Evolutionary conservation across 2,797 vertebrate species (phyloP), one percentile per base, ranked within the genome.

Genomic region (Etheostoma perlongum): DNA sequence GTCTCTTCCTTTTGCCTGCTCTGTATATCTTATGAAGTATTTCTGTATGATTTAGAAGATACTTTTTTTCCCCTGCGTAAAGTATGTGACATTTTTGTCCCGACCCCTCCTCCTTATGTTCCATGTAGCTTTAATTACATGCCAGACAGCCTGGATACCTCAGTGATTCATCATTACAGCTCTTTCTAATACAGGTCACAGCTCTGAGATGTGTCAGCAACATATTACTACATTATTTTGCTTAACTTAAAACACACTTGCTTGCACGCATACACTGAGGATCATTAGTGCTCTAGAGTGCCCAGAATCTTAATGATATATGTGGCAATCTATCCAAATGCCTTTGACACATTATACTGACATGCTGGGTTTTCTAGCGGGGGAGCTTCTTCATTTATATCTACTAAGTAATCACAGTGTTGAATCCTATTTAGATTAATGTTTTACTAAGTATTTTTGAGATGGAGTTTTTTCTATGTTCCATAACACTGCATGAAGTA

Each of bases 111-210:
- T 70, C 72, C 65, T 77, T 66, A 63, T 86, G 82, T 85, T 83
- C 85, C 69, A 23, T 62, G 74, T 66, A 74, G 83, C 88, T 87
- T 87, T 88, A 91, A 92, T 92, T 89, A 79, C 62, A 72, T 86
- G 84, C 87, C 86, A 88, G 86, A 93, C 91, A 92, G 86, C 89
- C 78, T 14, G 60, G 74, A 80, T 79, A 76, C 83, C 83, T 89
- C 63, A 3, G 66, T 78, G 85, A 88, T 85, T 88, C 83, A 87
- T 82, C 69, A 86, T 85, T 79, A 77, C 64, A 73, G 88, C 78
- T 78, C 78, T 67, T 82, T 85, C 77, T 83, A 79, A 77, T 78
- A 73, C 79, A 88, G 58, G 13, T 73, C 23, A 16, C 76, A n/a
- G 82, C 78, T 46, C 70, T 54, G 70, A 77, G 62, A 76, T 75